These are phyloP conservation scores for Eriocheir sinensis DNA, from an alignment of 1,140 invertebrate species.

Conservation along the genomic window DNA sequence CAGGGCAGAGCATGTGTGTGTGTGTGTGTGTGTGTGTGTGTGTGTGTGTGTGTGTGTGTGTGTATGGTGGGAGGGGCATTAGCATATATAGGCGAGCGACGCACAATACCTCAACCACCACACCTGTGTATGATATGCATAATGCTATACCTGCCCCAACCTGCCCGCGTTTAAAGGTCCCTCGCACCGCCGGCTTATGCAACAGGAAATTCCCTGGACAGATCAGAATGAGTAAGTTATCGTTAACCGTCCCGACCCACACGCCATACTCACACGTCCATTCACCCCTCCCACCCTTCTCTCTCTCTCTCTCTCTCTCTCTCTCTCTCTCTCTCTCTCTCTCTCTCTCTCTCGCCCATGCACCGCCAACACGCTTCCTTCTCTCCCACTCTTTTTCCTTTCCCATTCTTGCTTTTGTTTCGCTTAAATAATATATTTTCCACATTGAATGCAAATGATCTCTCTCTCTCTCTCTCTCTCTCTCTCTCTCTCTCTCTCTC, in stretches of 20 bases:
- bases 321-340: neutral
- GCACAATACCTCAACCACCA: too few species aligned
- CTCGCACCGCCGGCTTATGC: neutral
- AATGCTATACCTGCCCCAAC: neutral
- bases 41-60: constrained; percentile 29
- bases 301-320: neutral
- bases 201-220: neutral
- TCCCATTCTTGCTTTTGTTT: neutral
- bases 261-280: neutral
- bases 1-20: constrained; percentile 27
- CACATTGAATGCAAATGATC: too few species aligned
- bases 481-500: constrained; percentile 20
- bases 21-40: constrained; percentile 47
- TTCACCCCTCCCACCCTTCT: neutral
- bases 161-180: neutral
- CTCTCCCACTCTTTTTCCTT: neutral
- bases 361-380: neutral
- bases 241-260: too few species aligned
- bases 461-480: neutral
- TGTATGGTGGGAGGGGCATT: neutral
- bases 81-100: too few species aligned
- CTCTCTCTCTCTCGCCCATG: neutral
- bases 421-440: too few species aligned
- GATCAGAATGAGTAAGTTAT: neutral
- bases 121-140: neutral